phyloP scores from a whole-genome alignment of 92 coral and sea anemone genomes.

The Palythoa grandis region DNA sequence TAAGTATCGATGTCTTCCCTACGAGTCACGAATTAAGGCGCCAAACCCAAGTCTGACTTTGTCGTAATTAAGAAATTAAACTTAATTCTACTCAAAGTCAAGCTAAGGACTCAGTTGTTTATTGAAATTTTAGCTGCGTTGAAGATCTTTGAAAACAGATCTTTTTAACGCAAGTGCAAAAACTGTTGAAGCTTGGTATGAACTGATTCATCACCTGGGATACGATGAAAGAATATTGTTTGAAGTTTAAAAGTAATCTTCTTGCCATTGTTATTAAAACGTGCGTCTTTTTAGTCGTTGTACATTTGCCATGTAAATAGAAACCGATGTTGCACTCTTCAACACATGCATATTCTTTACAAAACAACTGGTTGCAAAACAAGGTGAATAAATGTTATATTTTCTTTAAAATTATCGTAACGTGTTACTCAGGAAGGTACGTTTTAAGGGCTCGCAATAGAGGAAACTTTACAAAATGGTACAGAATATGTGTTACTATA shows the following conservation, averaged over 20 bases:
- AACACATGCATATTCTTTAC: neutral
- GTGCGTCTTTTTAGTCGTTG: neutral
- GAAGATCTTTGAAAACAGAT: slow-evolving; percentile 2
- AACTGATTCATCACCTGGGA: too few relatives aligned
- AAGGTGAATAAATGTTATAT: slow-evolving; percentile 8
- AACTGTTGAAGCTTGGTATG: too few relatives aligned
- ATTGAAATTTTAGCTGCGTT: neutral
- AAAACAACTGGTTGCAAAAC: neutral
- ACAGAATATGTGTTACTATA: too few relatives aligned
- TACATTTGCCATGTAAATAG: slow-evolving; percentile 21
- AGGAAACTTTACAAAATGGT: too few relatives aligned
- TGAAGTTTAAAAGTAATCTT: neutral
- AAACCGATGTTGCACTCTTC: neutral
- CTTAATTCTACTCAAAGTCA: neutral
- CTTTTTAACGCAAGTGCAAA: neutral
- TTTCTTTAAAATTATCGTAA: neutral
- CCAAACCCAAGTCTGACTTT: slow-evolving; percentile 44
- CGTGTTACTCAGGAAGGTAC: neutral
- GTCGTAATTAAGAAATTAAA: neutral
- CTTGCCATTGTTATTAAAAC: neutral
- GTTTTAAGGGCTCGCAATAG: neutral
- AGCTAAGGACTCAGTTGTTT: neutral
- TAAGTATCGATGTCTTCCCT: slow-evolving; percentile 81
- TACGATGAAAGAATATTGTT: neutral
- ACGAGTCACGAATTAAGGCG: slow-evolving; percentile 92